Percentiles rank a stretch among this genome's conserved stretches.
Evolutionary conservation across 2,888 invertebrate species (phyloP).

Genomic region (Parascotia fuliginaria): DNA sequence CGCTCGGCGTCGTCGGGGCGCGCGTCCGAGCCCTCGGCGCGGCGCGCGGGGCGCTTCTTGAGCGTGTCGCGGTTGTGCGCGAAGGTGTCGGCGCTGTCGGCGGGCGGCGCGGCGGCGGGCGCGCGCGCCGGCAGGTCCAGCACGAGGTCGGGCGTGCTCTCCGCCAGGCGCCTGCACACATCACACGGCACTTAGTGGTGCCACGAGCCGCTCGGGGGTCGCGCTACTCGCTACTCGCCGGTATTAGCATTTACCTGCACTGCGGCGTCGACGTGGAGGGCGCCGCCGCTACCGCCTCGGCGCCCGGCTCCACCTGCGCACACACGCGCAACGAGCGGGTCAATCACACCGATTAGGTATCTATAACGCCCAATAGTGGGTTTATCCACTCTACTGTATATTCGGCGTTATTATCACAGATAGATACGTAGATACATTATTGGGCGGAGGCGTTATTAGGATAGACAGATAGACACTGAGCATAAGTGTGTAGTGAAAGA

Average conservation of each 20-base stretch:
- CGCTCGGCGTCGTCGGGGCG: conserved; percentile 16
- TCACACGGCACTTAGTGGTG: conserved; percentile 3
- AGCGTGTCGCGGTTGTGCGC: conserved; percentile 74
- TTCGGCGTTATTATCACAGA: no score
- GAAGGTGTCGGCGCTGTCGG: conserved; percentile 67
- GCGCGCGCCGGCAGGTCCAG: conserved; percentile 91
- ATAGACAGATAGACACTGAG: no score
- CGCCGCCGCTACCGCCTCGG: conserved; percentile 10
- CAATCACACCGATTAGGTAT: no score
- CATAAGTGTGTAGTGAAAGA: no score
- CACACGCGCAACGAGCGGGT: no score
- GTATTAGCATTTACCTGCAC: conserved; percentile 24
- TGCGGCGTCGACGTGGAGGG: conserved; percentile 12
- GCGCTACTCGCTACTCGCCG: no score
- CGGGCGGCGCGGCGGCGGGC: conserved; percentile 58
- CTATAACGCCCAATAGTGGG: no score
- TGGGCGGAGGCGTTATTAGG: no score
- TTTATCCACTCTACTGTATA: no score
- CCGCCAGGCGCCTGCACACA: conserved; percentile 73
- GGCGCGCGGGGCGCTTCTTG: conserved; percentile 54
- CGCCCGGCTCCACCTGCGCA: conserved; percentile 25
- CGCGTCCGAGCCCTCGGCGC: conserved; percentile 28
- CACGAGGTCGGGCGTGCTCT: conserved; percentile 91
- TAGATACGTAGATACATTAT: no score
- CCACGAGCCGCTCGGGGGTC: conserved; percentile 71